phyloP scores from a whole-genome alignment of 2,797 vertebrate genomes.

The Delichon dasypus region DNA sequence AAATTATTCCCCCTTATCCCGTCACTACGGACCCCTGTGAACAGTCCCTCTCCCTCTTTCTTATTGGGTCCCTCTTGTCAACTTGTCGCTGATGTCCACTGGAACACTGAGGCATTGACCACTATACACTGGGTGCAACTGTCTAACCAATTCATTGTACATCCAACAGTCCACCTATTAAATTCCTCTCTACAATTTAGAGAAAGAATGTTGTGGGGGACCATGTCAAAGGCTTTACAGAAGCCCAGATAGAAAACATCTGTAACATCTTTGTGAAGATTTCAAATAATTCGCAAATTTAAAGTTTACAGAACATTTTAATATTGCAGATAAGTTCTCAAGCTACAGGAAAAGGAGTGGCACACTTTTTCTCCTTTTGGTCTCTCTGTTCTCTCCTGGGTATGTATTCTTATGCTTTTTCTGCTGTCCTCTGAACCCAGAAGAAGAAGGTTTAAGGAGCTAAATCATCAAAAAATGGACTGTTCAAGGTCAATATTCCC shows the following conservation, averaged over 20 bases:
- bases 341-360: background rate
- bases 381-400: background rate
- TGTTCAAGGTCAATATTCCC: background rate
- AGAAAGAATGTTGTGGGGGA: too few relatives aligned
- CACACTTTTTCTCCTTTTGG: background rate
- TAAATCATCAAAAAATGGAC: background rate
- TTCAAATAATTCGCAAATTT: background rate
- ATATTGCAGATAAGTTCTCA: background rate
- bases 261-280: background rate
- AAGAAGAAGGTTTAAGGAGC: background rate
- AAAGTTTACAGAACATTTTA: background rate
- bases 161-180: background rate
- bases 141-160: background rate
- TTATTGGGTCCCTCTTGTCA: background rate
- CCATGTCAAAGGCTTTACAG: background rate
- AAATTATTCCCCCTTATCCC: background rate
- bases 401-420: background rate
- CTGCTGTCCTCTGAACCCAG: background rate
- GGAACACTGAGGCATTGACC: background rate
- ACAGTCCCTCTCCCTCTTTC: background rate
- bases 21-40: too few relatives aligned
- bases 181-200: background rate
- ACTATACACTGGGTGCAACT: background rate
- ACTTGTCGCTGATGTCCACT: background rate
- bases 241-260: fast-evolving